Evolutionary conservation across 2,113 vertebrate species (phyloP).

Genomic region (Mola mola): DNA sequence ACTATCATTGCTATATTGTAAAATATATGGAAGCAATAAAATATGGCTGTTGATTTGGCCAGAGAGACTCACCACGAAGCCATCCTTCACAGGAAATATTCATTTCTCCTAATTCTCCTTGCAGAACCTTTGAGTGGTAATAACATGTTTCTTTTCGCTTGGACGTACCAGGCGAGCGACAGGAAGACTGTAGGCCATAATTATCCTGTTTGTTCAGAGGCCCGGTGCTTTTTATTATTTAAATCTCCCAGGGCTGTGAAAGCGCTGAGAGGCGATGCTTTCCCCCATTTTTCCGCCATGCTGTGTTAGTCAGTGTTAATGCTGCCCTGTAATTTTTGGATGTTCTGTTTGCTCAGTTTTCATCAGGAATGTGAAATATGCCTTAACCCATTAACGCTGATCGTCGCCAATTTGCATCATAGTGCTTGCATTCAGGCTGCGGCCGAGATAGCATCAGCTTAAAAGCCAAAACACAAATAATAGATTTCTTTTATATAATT

Average conservation of each 20-base stretch:
- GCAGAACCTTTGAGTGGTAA: constrained; percentile 82
- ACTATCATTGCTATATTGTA: constrained; percentile 4
- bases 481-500: no score
- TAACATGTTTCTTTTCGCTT: constrained; percentile 82
- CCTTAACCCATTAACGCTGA: constrained; percentile 61
- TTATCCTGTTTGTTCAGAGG: constrained; percentile 88
- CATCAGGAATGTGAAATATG: constrained; percentile 68
- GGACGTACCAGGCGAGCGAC: constrained; percentile 79
- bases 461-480: no score
- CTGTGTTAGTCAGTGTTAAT: constrained; percentile 81
- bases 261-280: constrained; percentile 79
- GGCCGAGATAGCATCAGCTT: no score
- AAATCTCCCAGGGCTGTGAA: constrained; percentile 85
- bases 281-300: constrained; percentile 79
- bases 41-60: constrained; percentile 65
- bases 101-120: constrained; percentile 80
- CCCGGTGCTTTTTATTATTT: constrained; percentile 86
- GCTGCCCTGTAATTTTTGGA: constrained; percentile 75
- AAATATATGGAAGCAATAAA: constrained; percentile 56
- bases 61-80: constrained; percentile 55
- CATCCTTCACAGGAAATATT: constrained; percentile 79
- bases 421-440: no score
- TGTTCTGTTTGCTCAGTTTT: constrained; percentile 76
- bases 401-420: no score
- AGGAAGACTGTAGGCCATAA: constrained; percentile 86